Base-by-base conservation (phyloP, 1,140 invertebrate genomes). In the Drosophila grimshawi region DNA sequence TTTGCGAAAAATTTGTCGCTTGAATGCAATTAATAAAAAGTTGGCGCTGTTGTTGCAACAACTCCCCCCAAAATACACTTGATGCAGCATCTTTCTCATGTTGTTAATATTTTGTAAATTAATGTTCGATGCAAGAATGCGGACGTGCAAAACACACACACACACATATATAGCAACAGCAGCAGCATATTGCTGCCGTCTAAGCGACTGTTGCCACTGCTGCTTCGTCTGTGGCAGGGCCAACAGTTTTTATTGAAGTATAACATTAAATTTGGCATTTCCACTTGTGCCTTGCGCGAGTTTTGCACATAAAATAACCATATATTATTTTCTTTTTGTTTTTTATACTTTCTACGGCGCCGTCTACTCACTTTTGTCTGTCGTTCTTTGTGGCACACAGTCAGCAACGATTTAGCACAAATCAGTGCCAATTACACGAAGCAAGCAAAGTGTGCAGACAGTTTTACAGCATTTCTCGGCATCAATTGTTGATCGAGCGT, bases 61-160 rank as follows among this genome's bases (percentile, higher is more conserved):
- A 19, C 5, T 32, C n/a, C 32, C 45, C 43, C 41, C 48, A 10
- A n/a, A n/a, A 43, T 43, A 43, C 10, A 43, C 37, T 39, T 41
- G 46, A 60, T 69, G 74, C 59, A 46, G 81, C 71, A 76, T 72
- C 37, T 33, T 51, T 43, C 64, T 61, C 81, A 79, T 79, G 83
- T 86, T 86, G 79, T 86, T 86, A 86, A 86, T 86, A 86, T 86
- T 86, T 86, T 80, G 80, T 71, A 86, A 86, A 86, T 86, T 86
- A 86, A 86, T 88, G 82, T 82, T 86, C 82, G 83, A 86, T 82
- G 83, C 71, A 81, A 80, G 82, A 86, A 86, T 86, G 82, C 82
- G 82, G 82, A 86, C 82, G 68, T 86, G 65, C 78, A 60, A 55
- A 65, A 55, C 49, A 72, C 55, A 60, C 6, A 43, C 59, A 62